Base-by-base conservation (phyloP, 2,888 invertebrate genomes). In the Lucinisca nassula region DNA sequence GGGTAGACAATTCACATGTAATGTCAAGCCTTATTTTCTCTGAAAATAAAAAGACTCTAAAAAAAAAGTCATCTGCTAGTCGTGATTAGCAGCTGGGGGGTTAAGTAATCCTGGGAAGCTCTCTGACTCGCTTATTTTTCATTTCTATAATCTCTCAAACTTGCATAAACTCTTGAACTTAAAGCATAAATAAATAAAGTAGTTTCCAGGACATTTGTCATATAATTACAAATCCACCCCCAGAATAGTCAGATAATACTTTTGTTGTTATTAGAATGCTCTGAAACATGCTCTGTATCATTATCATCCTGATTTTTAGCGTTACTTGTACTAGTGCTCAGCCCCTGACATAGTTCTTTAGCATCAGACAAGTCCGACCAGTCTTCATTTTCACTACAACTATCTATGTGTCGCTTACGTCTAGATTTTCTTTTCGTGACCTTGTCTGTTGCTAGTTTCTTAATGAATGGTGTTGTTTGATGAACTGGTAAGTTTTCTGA, bases 391-490 rank as follows among this genome's bases (percentile, higher is more conserved):
- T 67, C 67, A 35, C 27, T 35, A 24, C 35, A 17, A n/a, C 37
- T 72, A 0, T 76, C 40, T 24, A 24, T 40, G 10, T 79, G 78
- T 8, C 73, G 55, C 61, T 79, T 84, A 14, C 61, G 61, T 37
- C 82, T 81, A 17, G 55, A 27, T 32, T 78, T 55, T 55, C 89
- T 61, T 74, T 86, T 89, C 10, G 89, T 89, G 1, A 89, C 86
- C 24, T 81, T 55, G 37, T 89, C 89, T 49, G 89, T 82, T 12
- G 82, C 58, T 4, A 89, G 76, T 21, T 82, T 89, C 61, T 77
- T 86, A 12, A 89, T 40, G 73, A 89, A 89, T 30, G 89, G 89
- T 30, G 89, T 86, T 35, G 79, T 74, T 24, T 82, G 40, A 75
- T 84, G 78, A 1, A 67, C 37, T 12, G 74, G 84, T 14, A 78